Percentiles rank a stretch among this genome's conserved stretches.
phyloP scores from a whole-genome alignment of 2,888 invertebrate species.

The Tanypteryx hageni region DNA sequence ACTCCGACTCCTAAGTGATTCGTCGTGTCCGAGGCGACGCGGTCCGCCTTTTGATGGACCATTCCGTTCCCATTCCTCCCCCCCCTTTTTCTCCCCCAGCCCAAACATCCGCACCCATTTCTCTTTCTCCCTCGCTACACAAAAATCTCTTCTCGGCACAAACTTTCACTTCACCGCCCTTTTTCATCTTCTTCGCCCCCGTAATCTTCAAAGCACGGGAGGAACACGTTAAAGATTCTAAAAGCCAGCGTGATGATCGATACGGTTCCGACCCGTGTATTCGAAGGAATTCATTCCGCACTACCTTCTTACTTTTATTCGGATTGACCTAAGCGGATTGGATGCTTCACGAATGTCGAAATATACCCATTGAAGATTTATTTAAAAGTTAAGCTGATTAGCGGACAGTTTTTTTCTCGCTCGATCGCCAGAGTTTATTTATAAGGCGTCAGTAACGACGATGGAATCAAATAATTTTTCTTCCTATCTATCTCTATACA shows the following conservation, averaged over 20 bases:
- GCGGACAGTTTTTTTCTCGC: no score
- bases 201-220: not conserved
- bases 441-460: no score
- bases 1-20: conserved; percentile 37
- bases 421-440: no score
- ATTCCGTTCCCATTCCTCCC: conserved; percentile 26
- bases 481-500: no score
- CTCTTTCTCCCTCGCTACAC: no score
- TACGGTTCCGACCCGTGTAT: not conserved
- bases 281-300: not conserved
- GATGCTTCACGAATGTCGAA: no score
- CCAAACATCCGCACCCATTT: not conserved
- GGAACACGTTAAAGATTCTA: not conserved
- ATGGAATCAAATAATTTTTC: no score
- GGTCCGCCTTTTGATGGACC: conserved; percentile 28
- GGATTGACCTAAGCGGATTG: no score
- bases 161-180: not conserved
- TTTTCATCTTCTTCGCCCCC: not conserved
- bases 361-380: no score
- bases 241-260: not conserved
- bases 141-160: not conserved
- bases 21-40: conserved; percentile 48
- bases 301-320: no score
- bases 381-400: no score
- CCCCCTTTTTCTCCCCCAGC: not conserved